Evolutionary conservation across 2,888 invertebrate species (phyloP), one percentile per base, ranked within the genome.

Genomic region (Oligia latruncula): DNA sequence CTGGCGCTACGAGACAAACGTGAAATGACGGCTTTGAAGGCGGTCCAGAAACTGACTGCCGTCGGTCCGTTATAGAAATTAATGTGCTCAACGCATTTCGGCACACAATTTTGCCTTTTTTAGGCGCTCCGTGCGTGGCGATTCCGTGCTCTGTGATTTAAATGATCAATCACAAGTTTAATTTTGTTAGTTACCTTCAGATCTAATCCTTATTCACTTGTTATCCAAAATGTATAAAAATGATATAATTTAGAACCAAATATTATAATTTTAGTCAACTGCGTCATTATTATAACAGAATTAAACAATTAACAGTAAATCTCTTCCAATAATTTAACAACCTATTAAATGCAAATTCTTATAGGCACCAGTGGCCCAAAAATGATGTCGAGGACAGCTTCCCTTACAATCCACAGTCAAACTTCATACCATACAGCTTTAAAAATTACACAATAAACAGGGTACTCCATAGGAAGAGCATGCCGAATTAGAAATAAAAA

Each of bases 301-400:
- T 93, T 93, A 94, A 95, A 96, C 94, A 94, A 95, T 92, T 94
- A 96, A 96, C 96, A 96, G 92, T 96, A 95, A 94, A 96, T 91
- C 92, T 95, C 95, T 95, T 94, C 92, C 93, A 95, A 93, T 94
- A 95, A 92, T 95, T 94, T 96, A 96, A 96, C 96, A 96, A 95
- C 91, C 95, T 96, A 96, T 93, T 96, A 96, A 96, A 96, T 96
- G 96, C 96, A 96, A 92, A 92, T 94, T 90, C 91, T 88, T 86
- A 88, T 88, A 93, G 94, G 95, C 94, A 89, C 89, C 91, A 91
- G 92, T 91, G 93, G 93, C 95, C 95, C 92, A 90, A 91, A 91
- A 92, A 91, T 90, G 90, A 88, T 88, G 89, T 91, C 90, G 87
- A 82, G 76, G 68, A 89, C 76, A 83, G 78, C 70, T 83, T 81